A percentile compares a stretch with the other conserved stretches of the same genome.
Evolutionary conservation across 2,113 vertebrate genomes (phyloP).

Genomic region (Carassius carassius): DNA sequence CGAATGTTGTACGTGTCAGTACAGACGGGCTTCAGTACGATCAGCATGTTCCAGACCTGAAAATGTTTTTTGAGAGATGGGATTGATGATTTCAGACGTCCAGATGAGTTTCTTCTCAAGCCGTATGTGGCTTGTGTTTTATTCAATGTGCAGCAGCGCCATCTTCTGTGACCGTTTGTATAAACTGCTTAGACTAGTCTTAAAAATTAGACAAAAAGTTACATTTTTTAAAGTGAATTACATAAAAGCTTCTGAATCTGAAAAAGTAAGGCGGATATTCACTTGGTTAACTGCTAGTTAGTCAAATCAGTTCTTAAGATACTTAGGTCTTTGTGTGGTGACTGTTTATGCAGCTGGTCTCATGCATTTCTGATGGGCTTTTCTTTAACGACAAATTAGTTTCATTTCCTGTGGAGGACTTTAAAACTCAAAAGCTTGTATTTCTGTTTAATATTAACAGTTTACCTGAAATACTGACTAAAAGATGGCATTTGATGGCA

Average conservation of each 20-base stretch:
- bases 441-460: background rate
- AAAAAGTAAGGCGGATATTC: too few relatives aligned
- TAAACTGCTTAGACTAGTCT: too few relatives aligned
- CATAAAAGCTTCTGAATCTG: too few relatives aligned
- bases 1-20: background rate
- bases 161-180: background rate
- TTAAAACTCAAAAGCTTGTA: background rate
- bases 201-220: too few relatives aligned
- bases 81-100: background rate
- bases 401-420: background rate
- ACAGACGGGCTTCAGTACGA: background rate
- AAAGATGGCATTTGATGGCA: too few relatives aligned
- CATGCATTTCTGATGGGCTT: background rate
- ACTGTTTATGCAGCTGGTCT: background rate
- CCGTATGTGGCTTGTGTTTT: background rate
- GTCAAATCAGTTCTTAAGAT: too few relatives aligned
- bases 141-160: background rate
- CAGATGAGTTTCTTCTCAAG: background rate
- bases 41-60: background rate
- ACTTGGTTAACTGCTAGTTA: too few relatives aligned
- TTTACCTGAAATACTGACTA: background rate
- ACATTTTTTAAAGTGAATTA: too few relatives aligned
- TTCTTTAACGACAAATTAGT: background rate
- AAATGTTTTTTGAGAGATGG: background rate
- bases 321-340: too few relatives aligned